These are phyloP conservation scores for Tipula helvola DNA, from an alignment of 2,888 invertebrate species.

Conservation along the genomic window DNA sequence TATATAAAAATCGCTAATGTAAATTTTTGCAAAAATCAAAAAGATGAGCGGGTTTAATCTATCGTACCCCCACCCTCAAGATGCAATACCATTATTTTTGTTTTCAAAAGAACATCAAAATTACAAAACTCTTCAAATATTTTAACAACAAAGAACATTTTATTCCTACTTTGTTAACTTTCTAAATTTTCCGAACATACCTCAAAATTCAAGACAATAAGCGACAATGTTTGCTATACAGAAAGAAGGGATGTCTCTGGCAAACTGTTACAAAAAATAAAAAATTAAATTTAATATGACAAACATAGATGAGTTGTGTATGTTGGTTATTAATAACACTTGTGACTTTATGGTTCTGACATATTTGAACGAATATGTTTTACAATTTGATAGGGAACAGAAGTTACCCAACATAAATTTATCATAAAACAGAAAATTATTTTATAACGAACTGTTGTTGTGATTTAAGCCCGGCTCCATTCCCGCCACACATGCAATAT, in stretches of 20 bases:
- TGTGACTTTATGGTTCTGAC: slow-evolving; percentile 7
- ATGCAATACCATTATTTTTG: too few relatives aligned
- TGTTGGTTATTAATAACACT: slow-evolving; percentile 4
- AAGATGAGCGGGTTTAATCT: too few relatives aligned
- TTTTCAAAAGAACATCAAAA: background rate
- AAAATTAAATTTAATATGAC: background rate
- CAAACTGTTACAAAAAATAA: background rate
- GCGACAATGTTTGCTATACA: background rate
- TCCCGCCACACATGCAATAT: background rate
- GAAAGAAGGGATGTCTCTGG: background rate
- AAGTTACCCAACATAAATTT: background rate
- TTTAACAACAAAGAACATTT: background rate
- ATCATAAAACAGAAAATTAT: background rate
- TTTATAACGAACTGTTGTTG: background rate
- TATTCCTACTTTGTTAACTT: background rate
- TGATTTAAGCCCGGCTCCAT: background rate
- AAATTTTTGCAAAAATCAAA: too few relatives aligned
- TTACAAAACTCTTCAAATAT: background rate
- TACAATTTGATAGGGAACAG: background rate
- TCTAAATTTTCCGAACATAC: background rate
- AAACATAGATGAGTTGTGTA: background rate
- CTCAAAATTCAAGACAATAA: background rate
- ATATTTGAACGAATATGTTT: background rate
- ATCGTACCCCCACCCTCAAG: too few relatives aligned
- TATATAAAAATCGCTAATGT: too few relatives aligned